A percentile compares a stretch with the other conserved stretches of the same genome.
Conservation (phyloP, 2,113 vertebrate genomes). For the Lophius piscatorius region DNA sequence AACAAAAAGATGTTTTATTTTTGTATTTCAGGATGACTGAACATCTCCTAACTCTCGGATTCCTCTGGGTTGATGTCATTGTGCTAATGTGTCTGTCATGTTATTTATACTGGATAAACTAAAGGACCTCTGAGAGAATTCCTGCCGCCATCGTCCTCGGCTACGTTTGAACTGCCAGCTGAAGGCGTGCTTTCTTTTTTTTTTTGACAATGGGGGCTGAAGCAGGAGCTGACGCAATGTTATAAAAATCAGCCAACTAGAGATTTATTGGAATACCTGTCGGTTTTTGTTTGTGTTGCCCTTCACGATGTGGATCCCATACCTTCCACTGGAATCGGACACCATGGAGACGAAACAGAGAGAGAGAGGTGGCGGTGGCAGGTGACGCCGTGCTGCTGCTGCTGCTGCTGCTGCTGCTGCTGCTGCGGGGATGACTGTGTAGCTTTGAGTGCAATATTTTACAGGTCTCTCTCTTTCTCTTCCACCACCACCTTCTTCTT, state of each 20-base stretch:
- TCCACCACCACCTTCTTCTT: neutral
- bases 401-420: slow-evolving; percentile 47
- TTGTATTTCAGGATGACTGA: slow-evolving; percentile 81
- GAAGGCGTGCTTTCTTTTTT: slow-evolving; percentile 59
- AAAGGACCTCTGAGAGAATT: slow-evolving; percentile 69
- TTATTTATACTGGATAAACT: slow-evolving; percentile 86
- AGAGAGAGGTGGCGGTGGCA: slow-evolving; percentile 66
- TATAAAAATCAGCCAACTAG: slow-evolving; percentile 75
- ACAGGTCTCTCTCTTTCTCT: slow-evolving; percentile 42
- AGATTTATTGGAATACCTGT: slow-evolving; percentile 78
- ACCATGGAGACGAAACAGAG: slow-evolving; percentile 73
- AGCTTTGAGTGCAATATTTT: slow-evolving; percentile 85
- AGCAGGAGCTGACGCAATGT: slow-evolving; percentile 62
- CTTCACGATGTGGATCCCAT: slow-evolving; percentile 72
- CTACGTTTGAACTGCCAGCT: slow-evolving; percentile 66
- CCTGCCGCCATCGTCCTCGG: slow-evolving; percentile 58
- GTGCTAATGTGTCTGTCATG: slow-evolving; percentile 75
- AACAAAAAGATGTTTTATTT: slow-evolving; percentile 83
- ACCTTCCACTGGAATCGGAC: slow-evolving; percentile 78
- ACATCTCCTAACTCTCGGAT: slow-evolving; percentile 77
- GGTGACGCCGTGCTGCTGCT: slow-evolving; percentile 66
- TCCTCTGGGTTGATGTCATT: slow-evolving; percentile 76
- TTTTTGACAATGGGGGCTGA: slow-evolving; percentile 64
- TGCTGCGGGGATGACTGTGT: slow-evolving; percentile 70
- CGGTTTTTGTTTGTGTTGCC: slow-evolving; percentile 75